Base-by-base conservation (phyloP, 2,888 invertebrate genomes). In the Phania funesta region DNA sequence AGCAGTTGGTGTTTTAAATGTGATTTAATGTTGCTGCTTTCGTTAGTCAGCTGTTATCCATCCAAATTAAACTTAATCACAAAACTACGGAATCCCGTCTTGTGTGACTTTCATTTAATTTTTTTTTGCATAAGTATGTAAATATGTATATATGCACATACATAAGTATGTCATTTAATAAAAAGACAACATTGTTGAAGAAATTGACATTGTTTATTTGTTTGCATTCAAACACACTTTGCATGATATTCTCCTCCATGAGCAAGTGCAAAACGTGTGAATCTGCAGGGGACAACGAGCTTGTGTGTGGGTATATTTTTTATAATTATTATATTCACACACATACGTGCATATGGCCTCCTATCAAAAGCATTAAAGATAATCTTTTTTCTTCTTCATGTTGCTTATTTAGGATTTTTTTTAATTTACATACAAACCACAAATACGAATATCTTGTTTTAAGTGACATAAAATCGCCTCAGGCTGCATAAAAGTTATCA, bases 91-190 rank as follows among this genome's bases (percentile, higher is more conserved):
- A 80, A 73, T 76, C 71, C 78, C 74, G 75, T 83, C 78, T 41
- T 70, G 58, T 82, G 74, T 82, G 73, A 68, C 70, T 75, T 80
- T 80, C 70, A 70, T 82, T 80, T 50, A 64, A 75, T 62, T 60
- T 78, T 79, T 77, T 62, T 78, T 75, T 75, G n/a, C n/a, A n/a
- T n/a, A n/a, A n/a, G n/a, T n/a, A n/a, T n/a, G n/a, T n/a, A n/a
- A n/a, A n/a, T n/a, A n/a, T n/a, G n/a, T n/a, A n/a, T n/a, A n/a
- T 80, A 13, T 71, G 38, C 11, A 41, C n/a, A 44, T 50, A 56
- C 41, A 26, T 64, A 41, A 35, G 50, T 60, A 29, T 3, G 18
- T 5, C 22, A 16, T 38, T 58, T 3, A 7, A 5, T 38, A 67
- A 54, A 58, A 41, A 18, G 44, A 5, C 20, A 2, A 46, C 44